Evolutionary conservation across 2,113 vertebrate genomes (phyloP).

Genomic region (Motacilla alba): DNA sequence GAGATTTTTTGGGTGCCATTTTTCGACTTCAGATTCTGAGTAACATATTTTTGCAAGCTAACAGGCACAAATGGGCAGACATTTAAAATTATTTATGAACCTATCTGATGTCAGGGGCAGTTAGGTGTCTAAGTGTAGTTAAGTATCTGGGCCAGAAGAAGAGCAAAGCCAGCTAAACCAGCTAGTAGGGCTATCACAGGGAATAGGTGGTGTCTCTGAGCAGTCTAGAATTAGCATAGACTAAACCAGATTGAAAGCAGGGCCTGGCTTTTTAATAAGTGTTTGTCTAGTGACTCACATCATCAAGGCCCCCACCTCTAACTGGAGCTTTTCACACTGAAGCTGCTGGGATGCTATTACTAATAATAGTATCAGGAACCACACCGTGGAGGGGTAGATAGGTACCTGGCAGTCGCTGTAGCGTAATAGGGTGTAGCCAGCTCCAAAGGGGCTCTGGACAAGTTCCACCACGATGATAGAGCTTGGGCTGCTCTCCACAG

Average conservation of each 20-base stretch:
- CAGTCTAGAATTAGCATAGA: slow-evolving; percentile 22
- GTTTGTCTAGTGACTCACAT: slow-evolving; percentile 45
- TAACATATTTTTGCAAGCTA: not conserved
- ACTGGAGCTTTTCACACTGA: slow-evolving; percentile 14
- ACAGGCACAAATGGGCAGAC: not conserved
- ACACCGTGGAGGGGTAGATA: not conserved
- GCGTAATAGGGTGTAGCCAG: not conserved
- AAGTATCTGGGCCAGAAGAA: slow-evolving; percentile 28
- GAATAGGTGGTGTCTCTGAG: slow-evolving; percentile 29
- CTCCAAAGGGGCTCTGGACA: slow-evolving; percentile 53
- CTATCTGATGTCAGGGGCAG: not conserved
- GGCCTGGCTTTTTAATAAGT: slow-evolving; percentile 45
- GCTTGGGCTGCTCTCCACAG: slow-evolving; percentile 15
- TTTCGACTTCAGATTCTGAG: not conserved
- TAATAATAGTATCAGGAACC: slow-evolving; percentile 53
- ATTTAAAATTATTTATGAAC: not conserved
- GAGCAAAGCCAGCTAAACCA: slow-evolving; percentile 50
- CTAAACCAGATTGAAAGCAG: slow-evolving; percentile 32
- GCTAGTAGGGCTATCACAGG: slow-evolving; percentile 15
- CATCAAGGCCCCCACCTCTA: slow-evolving; percentile 35
- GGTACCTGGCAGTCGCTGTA: not conserved
- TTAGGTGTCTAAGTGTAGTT: not conserved
- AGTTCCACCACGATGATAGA: slow-evolving; percentile 51
- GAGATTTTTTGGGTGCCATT: not conserved
- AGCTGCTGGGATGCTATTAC: slow-evolving; percentile 32